Conservation (phyloP, 1,140 invertebrate species). For the Oreohelix idahoensis region DNA sequence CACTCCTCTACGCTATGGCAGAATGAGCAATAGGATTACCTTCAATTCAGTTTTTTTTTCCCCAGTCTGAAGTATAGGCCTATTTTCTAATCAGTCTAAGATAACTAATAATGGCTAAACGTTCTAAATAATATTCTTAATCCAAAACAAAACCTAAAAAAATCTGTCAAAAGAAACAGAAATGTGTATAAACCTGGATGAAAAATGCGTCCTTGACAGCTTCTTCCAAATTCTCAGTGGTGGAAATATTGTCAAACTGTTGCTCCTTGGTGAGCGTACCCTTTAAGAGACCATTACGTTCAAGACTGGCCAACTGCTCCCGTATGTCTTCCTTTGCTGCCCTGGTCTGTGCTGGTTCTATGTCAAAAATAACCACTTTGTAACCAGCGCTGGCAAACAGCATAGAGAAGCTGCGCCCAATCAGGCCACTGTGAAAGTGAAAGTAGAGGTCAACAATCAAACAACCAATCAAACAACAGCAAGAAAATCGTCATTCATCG, state of each 20-base stretch:
- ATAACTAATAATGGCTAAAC: no score
- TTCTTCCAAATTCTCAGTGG: conserved; percentile 61
- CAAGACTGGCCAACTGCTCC: conserved; percentile 81
- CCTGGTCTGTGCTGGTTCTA: conserved; percentile 81
- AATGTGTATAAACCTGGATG: conserved; percentile 82
- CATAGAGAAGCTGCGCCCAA: conserved; percentile 96
- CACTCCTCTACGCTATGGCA: no score
- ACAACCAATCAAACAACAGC: no score
- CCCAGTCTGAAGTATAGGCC: no score
- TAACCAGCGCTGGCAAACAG: conserved; percentile 94
- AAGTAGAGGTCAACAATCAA: background rate
- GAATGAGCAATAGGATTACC: no score
- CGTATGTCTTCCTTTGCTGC: conserved; percentile 82
- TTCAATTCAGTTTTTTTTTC: no score
- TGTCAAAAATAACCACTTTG: conserved; percentile 88
- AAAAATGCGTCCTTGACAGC: conserved; percentile 80
- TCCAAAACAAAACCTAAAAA: no score
- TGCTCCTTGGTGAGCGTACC: conserved; percentile 82
- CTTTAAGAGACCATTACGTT: conserved; percentile 78
- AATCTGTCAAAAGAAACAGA: no score
- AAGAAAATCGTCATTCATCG: no score
- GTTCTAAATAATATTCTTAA: no score
- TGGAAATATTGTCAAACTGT: conserved; percentile 83
- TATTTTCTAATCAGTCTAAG: no score
- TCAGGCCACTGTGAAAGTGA: conserved; percentile 82